Base-by-base conservation (phyloP, 2,113 vertebrate genomes). In the Rostratula benghalensis region DNA sequence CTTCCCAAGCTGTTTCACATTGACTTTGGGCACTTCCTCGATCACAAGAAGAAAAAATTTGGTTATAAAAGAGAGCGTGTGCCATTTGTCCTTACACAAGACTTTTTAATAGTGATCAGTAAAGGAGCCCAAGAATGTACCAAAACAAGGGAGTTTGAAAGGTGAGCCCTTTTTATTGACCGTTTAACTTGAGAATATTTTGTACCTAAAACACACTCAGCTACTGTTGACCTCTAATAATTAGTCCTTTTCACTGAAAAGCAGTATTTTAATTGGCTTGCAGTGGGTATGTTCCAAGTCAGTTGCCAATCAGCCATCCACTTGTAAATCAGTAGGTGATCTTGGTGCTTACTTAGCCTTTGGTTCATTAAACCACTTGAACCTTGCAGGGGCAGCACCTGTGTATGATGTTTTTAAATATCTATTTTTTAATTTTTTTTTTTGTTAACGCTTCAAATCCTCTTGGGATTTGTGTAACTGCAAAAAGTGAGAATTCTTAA, bases 11-110 rank as follows among this genome's bases (percentile, higher is more conserved):
- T 99, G 87, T 99, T 99, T 98, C 99, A 99, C 94, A 99, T 99
- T 97, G 99, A 99, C 96, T 99, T 99, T 92, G 99, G 99, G 53
- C 99, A 99, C 97, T 99, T 99, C 97, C 97, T 99, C 39, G 99
- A 99, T 97, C 99, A 99, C 92, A 99, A 99, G 97, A 99, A 99
- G 98, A 99, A 99, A 96, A 99, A 99, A 92, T 99, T 99, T 98
- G 99, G 99, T 69, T 99, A 99, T 97, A 99, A 99, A 97, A 98
- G 99, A 91, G 99, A 99, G 87, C 98, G 99, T 17, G 99, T 99
- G 31, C 99, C 99, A 13, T 99, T 99, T 95, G 99, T 99, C 51
- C 97, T 99, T 97, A 99, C 99, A 3, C 99, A 99, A 95, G 99
- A 99, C 98, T 99, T 99, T 93, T 98, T 99, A 96, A 99, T 99